Conservation (phyloP, 1,140 invertebrate genomes). For the Patella vulgata region DNA sequence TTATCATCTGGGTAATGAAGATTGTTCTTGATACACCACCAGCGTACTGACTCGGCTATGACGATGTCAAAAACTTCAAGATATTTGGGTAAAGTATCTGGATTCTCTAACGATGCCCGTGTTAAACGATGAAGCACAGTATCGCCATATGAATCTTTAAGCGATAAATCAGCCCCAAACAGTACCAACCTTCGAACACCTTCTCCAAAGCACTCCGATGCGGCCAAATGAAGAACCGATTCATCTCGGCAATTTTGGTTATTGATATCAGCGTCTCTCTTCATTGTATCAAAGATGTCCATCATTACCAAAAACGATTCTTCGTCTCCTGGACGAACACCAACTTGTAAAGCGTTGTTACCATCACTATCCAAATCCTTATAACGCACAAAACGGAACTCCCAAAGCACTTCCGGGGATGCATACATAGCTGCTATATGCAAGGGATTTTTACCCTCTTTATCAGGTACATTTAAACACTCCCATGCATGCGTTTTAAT, state of each 20-base stretch:
- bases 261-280: conserved; percentile 54
- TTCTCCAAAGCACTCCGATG: conserved; percentile 35
- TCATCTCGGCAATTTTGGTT: conserved; percentile 42
- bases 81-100: conserved; percentile 2
- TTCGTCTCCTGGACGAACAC: conserved; percentile 40
- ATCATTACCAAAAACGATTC: conserved; percentile 53
- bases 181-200: conserved; percentile 34
- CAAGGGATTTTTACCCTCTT: conserved; percentile 51
- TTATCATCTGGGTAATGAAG: conserved; percentile 35
- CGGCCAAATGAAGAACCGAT: conserved; percentile 50
- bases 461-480: conserved; percentile 52
- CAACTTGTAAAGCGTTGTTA: conserved; percentile 32
- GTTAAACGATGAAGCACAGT: conserved; percentile 50
- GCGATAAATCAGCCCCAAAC: conserved; percentile 41
- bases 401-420: conserved; percentile 54
- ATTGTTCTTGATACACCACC: conserved; percentile 40
- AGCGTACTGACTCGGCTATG: conserved; percentile 32
- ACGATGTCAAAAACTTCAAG: conserved; percentile 37
- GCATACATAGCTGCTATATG: conserved; percentile 56
- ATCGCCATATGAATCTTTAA: conserved; percentile 43
- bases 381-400: conserved; percentile 49
- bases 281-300: conserved; percentile 53
- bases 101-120: conserved; percentile 21
- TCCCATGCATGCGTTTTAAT: conserved; percentile 56
- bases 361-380: conserved; percentile 46